A percentile compares a stretch with the other conserved stretches of the same genome.
Evolutionary conservation across 2,888 invertebrate genomes (phyloP).

Genomic region (Brachynemurus nebulosus): DNA sequence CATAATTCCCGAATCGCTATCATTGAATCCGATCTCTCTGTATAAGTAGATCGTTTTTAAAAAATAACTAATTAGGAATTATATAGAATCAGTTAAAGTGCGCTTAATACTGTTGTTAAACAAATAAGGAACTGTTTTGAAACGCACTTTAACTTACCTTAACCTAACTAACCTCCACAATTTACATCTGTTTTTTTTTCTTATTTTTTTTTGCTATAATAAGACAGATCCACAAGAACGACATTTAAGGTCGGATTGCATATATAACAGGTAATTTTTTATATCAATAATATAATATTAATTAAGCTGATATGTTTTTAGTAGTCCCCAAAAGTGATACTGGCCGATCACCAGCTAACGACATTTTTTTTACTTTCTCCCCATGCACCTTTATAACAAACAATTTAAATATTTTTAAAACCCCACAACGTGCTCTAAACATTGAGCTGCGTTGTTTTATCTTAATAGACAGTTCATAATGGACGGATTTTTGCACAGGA

Average conservation of each 20-base stretch:
- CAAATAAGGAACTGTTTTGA: background rate
- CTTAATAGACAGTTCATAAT: constrained; percentile 28
- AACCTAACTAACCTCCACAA: constrained; percentile 23
- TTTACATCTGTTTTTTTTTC: constrained; percentile 21
- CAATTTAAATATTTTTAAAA: constrained; percentile 28
- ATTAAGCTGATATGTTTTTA: constrained; percentile 60
- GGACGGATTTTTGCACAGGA: constrained; percentile 34
- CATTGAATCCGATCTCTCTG: background rate
- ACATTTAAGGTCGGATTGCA: constrained; percentile 36
- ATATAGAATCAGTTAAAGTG: background rate
- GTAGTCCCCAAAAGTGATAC: constrained; percentile 46
- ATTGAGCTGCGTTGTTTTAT: constrained; percentile 29
- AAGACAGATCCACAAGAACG: constrained; percentile 33
- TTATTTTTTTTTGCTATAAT: constrained; percentile 24
- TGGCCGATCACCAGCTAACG: constrained; percentile 25
- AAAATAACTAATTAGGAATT: constrained; percentile 2
- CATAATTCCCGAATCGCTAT: constrained; percentile 13
- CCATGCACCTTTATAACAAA: constrained; percentile 10
- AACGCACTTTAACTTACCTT: background rate
- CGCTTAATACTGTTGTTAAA: background rate
- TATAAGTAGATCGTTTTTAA: background rate
- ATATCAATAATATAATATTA: constrained; percentile 30
- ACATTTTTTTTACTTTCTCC: constrained; percentile 14
- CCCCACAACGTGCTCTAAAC: constrained; percentile 29
- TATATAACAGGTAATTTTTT: constrained; percentile 28